Base-by-base conservation (phyloP, 2,797 vertebrate genomes). In the Ambastaia sidthimunki region DNA sequence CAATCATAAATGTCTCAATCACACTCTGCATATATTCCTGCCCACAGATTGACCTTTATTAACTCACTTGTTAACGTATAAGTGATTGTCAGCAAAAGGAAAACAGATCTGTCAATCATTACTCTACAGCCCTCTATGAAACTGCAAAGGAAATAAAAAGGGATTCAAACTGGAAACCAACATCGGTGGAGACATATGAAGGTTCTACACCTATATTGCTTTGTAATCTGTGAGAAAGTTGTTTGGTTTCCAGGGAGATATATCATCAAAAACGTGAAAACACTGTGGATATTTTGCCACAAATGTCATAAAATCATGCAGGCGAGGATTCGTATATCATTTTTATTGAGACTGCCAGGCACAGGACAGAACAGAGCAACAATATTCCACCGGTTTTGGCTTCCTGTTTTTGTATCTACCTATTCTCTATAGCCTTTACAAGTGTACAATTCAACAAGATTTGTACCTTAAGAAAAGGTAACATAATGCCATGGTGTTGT, bases 71-170 rank as follows among this genome's bases (percentile, higher is more conserved):
- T 69, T 28, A 28, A 28, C 28, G 28, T 28, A 60, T 52, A 62
- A 74, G 79, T 23, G 25, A 28, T 16, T n/a, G 3, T 23, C 9
- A 10, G 18, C 50, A 68, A 59, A 19, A 60, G 13, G 44, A 69
- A 74, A 73, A 12, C 23, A 37, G 68, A 63, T 76, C 34, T 54
- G 80, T 65, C 73, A 75, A 76, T 81, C 67, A 65, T 81, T 80
- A n/a, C 47, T 60, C 21, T 55, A 47, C 16, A 66, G 21, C 9
- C 19, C 7, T 63, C 4, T 28, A 15, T 73, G 48, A 79, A 65
- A 44, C 34, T 57, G 37, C 47, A 80, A 47, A 57, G 37, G 52
- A 57, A 72, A 65, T 19, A 2, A 71, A 71, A 21, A 71, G 3
- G 0, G 6, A 37, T 21, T 76, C 23, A 10, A 70, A 34, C 11